phyloP scores from a whole-genome alignment of 2,888 invertebrate genomes.

The Rhagonycha fulva region DNA sequence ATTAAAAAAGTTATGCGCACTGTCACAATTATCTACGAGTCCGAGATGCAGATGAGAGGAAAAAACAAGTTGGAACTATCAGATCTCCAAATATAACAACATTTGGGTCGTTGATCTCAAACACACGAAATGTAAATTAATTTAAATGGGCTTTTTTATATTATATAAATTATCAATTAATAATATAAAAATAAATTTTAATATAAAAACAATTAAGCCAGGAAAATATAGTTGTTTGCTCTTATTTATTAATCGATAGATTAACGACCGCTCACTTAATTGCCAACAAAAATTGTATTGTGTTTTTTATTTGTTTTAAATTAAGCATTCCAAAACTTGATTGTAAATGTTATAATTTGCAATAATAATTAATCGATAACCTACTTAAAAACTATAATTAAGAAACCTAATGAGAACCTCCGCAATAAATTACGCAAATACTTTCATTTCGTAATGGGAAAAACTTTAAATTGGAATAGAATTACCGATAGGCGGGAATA shows the following conservation, averaged over 20 bases:
- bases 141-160: background rate
- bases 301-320: background rate
- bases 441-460: background rate
- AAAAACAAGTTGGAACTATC: background rate
- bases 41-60: background rate
- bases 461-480: background rate
- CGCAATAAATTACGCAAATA: slow-evolving; percentile 3
- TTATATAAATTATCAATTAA: background rate
- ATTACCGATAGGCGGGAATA: no score
- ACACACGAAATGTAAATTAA: background rate
- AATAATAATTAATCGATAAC: slow-evolving; percentile 14
- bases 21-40: background rate
- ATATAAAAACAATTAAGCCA: background rate
- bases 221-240: background rate
- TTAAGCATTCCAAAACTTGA: background rate
- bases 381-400: slow-evolving; percentile 23
- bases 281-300: background rate
- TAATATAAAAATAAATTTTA: background rate
- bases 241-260: background rate
- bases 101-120: background rate
- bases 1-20: background rate
- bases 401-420: slow-evolving; percentile 20
- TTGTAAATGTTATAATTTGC: background rate
- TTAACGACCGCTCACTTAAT: background rate
- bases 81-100: background rate